Evolutionary conservation across 2,113 vertebrate genomes (phyloP).

Genomic region (Promerops cafer): DNA sequence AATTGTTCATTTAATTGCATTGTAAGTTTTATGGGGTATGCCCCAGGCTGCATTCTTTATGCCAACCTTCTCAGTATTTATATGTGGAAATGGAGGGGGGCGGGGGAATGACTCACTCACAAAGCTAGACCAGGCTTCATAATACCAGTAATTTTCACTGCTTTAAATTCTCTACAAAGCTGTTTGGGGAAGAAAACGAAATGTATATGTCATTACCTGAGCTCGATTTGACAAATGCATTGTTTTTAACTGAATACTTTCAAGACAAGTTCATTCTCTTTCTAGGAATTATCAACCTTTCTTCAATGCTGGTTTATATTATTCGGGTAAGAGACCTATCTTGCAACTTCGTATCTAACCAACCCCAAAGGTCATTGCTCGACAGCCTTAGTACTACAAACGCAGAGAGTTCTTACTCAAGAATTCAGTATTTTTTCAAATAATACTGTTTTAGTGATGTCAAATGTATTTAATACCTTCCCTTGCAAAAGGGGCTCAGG

Average conservation of each 20-base stretch:
- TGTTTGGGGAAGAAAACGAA: not conserved
- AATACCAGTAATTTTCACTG: slow-evolving; percentile 51
- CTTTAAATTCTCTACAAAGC: slow-evolving; percentile 44
- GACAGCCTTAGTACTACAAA: not conserved
- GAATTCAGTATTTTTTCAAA: not conserved
- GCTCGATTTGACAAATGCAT: not conserved
- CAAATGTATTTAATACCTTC: not conserved
- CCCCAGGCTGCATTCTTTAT: slow-evolving; percentile 76
- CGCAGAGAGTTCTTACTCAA: not conserved
- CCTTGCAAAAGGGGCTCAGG: not conserved
- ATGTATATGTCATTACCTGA: not conserved
- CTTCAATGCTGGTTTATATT: not conserved
- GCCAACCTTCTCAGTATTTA: slow-evolving; percentile 75
- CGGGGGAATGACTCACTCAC: slow-evolving; percentile 5
- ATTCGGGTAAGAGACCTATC: not conserved
- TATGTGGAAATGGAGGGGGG: slow-evolving; percentile 49
- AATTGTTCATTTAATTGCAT: slow-evolving; percentile 82
- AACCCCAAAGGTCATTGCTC: not conserved
- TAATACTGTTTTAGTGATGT: not conserved
- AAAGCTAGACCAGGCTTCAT: slow-evolving; percentile 63
- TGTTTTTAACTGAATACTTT: not conserved
- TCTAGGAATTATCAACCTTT: not conserved
- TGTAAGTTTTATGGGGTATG: slow-evolving; percentile 79
- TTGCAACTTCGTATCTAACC: not conserved
- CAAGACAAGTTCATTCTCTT: not conserved